Evolutionary conservation across 2,888 invertebrate genomes (phyloP).

Genomic region (Cetonia aurata): DNA sequence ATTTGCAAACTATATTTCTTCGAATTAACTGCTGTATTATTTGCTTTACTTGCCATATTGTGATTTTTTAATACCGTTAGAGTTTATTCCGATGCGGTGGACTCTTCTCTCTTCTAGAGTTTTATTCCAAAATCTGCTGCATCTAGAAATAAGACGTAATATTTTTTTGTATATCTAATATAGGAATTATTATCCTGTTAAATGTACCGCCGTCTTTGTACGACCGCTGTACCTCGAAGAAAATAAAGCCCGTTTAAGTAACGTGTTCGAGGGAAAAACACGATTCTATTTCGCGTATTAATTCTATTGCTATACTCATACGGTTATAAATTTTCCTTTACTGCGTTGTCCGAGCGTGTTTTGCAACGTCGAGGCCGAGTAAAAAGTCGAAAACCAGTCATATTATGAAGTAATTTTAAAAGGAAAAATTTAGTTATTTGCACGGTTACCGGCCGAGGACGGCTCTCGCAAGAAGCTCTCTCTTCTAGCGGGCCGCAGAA

Average conservation of each 20-base stretch:
- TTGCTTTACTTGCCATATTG: too few species aligned
- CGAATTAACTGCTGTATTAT: too few species aligned
- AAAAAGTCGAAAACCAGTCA: constrained; percentile 31
- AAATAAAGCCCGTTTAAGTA: constrained; percentile 4
- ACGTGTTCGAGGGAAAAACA: constrained; percentile 4
- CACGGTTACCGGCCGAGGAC: constrained; percentile 19
- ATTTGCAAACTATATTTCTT: too few species aligned
- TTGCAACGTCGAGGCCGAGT: constrained; percentile 9
- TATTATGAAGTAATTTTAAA: constrained; percentile 39
- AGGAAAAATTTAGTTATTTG: constrained; percentile 39
- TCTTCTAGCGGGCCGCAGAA: constrained; percentile 3
- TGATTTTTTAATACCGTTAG: too few species aligned
- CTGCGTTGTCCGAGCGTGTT: constrained; percentile 13
- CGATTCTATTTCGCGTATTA: constrained; percentile 7
- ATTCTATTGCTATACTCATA: constrained; percentile 22
- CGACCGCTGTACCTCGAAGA: background rate
- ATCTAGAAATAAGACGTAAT: too few species aligned
- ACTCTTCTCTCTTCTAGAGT: too few species aligned
- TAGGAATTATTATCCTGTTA: too few species aligned
- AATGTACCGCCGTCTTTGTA: too few species aligned
- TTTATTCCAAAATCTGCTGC: too few species aligned
- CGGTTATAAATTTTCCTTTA: constrained; percentile 8
- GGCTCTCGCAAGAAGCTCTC: constrained; percentile 19
- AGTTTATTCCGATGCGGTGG: too few species aligned
- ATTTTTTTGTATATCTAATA: too few species aligned